Evolutionary conservation across 2,113 vertebrate species (phyloP).

Genomic region (Mesitornis unicolor): DNA sequence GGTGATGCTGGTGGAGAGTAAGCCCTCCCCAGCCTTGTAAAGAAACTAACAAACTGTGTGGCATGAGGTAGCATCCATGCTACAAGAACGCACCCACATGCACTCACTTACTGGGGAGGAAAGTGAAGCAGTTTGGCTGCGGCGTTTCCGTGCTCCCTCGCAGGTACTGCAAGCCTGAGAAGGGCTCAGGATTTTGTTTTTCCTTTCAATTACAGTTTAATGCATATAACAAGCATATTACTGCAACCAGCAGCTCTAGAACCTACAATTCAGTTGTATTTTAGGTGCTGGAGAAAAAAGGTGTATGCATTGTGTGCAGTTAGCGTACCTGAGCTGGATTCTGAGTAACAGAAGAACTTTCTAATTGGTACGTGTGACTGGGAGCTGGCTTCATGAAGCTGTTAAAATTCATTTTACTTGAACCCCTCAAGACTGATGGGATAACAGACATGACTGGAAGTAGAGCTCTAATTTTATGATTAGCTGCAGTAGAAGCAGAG

Average conservation of each 20-base stretch:
- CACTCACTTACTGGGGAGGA: background rate
- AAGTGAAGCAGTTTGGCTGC: background rate
- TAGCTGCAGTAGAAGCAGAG: background rate
- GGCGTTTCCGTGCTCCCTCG: background rate
- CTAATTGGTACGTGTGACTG: background rate
- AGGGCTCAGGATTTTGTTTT: background rate
- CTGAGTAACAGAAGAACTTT: background rate
- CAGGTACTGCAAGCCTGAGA: background rate
- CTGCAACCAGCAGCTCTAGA: background rate
- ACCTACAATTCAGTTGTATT: background rate
- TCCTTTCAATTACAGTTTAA: background rate
- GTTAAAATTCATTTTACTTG: background rate
- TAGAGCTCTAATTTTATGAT: constrained; percentile 11
- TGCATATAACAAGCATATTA: background rate
- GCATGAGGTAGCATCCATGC: background rate
- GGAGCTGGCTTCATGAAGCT: background rate
- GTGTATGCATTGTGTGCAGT: background rate
- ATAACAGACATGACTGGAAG: background rate
- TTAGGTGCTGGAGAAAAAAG: background rate
- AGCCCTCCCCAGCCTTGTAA: background rate
- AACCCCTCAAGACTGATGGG: background rate
- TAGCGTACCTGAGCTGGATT: background rate
- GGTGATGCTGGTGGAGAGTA: background rate
- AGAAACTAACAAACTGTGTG: background rate
- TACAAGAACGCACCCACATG: rapidly evolving